Evolutionary conservation across 2,113 vertebrate genomes (phyloP), one percentile per base, ranked within the genome.

Genomic region (Climacteris rufus): DNA sequence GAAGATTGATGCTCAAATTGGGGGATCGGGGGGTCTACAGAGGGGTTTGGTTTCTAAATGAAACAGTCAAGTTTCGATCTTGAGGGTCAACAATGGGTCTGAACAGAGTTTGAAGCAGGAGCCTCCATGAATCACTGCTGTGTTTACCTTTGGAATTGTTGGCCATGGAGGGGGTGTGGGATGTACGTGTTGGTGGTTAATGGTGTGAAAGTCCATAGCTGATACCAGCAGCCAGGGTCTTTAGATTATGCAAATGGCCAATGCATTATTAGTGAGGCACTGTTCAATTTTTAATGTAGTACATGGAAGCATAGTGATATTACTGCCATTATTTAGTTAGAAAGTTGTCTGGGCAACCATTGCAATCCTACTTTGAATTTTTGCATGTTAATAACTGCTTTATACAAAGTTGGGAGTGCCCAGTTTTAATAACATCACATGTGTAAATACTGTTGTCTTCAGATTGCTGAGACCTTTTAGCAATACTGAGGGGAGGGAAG

Each of bases 251-350:
- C 72, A 94, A 88, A 94, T 75, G 86, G 60, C 66, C 92, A 65
- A 37, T 87, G 83, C 83, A 53, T 84, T 96, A 83, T 93, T 82
- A 91, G 94, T 81, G 80, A 94, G 86, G 81, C 53, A 61, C 37
- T 79, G 83, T 64, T 96, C 86, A 94, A 84, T 97, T 93, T 96
- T 96, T 96, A 94, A 94, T 93, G 88, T 39, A 57, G 57, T 95
- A 92, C 90, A 92, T 81, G 94, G 74, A 68, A 82, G 77, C 69
- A 28, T 28, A 57, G 72, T 93, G 92, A 79, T 94, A 83, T 84
- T 96, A 61, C 80, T 87, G 83, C 80, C 93, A 93, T 96, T 96
- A 95, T 96, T 96, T 93, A 89, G 90, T 95, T 92, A 95, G 93
- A 66, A 92, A 93, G 94, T 90, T 96, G 95, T 95, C 92, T 93